phyloP scores from a whole-genome alignment of 2,113 vertebrate genomes.

The Erythrolamprus reginae region DNA sequence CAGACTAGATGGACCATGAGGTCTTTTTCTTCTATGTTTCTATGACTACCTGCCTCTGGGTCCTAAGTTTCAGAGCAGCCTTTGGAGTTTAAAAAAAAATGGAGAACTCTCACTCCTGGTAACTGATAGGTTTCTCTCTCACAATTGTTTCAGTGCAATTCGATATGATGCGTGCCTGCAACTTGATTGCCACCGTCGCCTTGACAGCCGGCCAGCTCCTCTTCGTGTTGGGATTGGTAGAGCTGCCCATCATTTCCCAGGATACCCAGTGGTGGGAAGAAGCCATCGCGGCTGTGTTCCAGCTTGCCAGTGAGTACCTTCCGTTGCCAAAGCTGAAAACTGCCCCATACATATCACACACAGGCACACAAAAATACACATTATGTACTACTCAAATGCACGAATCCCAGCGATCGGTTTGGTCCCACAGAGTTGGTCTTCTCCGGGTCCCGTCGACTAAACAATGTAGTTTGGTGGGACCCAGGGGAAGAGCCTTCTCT shows the following conservation, averaged over 20 bases:
- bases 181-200: conserved; percentile 91
- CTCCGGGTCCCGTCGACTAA: no score
- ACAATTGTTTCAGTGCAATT: conserved; percentile 83
- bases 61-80: not conserved
- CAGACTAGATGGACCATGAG: no score
- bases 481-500: no score
- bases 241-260: conserved; percentile 82
- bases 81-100: not conserved
- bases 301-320: conserved; percentile 90
- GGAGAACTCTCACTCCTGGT: not conserved
- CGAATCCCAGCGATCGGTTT: no score
- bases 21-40: no score
- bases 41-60: no score
- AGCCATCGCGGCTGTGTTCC: conserved; percentile 94
- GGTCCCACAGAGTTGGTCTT: no score
- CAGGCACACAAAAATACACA: no score
- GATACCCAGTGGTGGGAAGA: conserved; percentile 99
- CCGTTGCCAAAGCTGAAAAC: not conserved
- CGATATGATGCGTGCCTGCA: conserved; percentile 99
- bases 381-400: no score
- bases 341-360: no score
- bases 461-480: no score
- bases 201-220: conserved; percentile 90
- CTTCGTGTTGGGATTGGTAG: conserved; percentile 85
- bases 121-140: not conserved